A percentile compares a stretch with the other conserved stretches of the same genome.
Evolutionary conservation across 2,797 vertebrate genomes (phyloP).

Genomic region (Siniperca undulata): DNA sequence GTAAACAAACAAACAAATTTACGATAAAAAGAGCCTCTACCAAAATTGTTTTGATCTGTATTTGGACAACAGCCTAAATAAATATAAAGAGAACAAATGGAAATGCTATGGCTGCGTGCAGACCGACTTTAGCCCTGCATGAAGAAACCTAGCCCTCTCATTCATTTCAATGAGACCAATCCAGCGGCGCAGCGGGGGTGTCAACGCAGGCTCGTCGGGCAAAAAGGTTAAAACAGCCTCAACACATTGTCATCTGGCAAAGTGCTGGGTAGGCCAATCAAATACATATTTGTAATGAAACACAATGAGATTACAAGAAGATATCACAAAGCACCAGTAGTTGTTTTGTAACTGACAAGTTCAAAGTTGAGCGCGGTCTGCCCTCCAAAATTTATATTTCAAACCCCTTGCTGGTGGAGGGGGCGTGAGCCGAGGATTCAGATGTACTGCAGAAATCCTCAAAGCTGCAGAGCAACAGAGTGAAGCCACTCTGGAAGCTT

Average conservation of each 20-base stretch:
- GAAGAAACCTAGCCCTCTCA: not conserved
- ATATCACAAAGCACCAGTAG: not conserved
- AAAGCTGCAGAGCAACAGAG: slow-evolving; percentile 46
- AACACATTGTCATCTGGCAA: not conserved
- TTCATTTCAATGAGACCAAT: not conserved
- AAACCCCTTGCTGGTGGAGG: slow-evolving; percentile 2
- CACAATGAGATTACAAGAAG: not conserved
- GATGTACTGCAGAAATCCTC: slow-evolving; percentile 36
- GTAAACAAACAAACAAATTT: not conserved
- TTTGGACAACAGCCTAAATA: not conserved
- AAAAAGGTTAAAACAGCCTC: not conserved
- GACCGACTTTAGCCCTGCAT: not conserved
- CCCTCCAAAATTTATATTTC: slow-evolving; percentile 34
- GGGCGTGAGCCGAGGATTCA: not conserved
- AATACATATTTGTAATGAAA: not conserved
- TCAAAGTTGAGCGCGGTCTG: not conserved
- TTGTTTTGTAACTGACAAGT: not conserved
- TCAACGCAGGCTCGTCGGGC: not conserved
- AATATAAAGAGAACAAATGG: not conserved
- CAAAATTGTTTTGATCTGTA: not conserved
- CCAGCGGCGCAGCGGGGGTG: not conserved
- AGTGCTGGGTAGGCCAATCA: too few species aligned
- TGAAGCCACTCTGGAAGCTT: slow-evolving; percentile 17
- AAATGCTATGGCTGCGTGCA: not conserved
- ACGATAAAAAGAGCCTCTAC: not conserved